Percentiles rank a stretch among this genome's conserved stretches.
Conservation (phyloP, 2,797 vertebrate genomes). For the Microhierax caerulescens region DNA sequence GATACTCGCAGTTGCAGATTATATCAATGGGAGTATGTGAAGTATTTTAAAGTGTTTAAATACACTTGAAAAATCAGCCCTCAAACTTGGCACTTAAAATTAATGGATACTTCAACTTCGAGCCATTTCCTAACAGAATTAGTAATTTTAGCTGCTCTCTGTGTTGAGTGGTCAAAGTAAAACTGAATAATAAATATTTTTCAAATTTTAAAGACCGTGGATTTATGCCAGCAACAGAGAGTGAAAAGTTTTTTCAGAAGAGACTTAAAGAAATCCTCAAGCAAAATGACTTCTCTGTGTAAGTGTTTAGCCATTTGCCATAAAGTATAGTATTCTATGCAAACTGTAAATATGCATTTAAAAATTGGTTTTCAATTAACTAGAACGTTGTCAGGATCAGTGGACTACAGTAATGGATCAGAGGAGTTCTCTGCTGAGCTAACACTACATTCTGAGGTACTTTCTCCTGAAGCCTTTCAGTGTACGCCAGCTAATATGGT, state of each 20-base stretch:
- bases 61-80: background rate
- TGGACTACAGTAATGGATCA: constrained; percentile 78
- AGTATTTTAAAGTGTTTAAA: background rate
- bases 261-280: constrained; percentile 92
- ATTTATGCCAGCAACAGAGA: constrained; percentile 84
- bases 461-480: constrained; percentile 73
- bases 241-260: constrained; percentile 91
- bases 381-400: constrained; percentile 84
- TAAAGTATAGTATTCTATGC: constrained; percentile 2
- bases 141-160: constrained; percentile 1
- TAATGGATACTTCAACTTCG: background rate
- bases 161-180: constrained; percentile 28
- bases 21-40: background rate
- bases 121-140: constrained; percentile 2
- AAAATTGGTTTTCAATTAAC: constrained; percentile 71
- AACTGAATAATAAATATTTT: constrained; percentile 46
- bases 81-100: background rate
- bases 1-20: background rate
- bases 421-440: constrained; percentile 84
- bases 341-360: constrained; percentile 38
- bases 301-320: constrained; percentile 75
- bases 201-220: constrained; percentile 85
- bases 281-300: constrained; percentile 92
- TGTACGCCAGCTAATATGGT: constrained; percentile 86
- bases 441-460: constrained; percentile 83